phyloP scores from a whole-genome alignment of 2,888 invertebrate genomes.

The Deilephila porcellus region DNA sequence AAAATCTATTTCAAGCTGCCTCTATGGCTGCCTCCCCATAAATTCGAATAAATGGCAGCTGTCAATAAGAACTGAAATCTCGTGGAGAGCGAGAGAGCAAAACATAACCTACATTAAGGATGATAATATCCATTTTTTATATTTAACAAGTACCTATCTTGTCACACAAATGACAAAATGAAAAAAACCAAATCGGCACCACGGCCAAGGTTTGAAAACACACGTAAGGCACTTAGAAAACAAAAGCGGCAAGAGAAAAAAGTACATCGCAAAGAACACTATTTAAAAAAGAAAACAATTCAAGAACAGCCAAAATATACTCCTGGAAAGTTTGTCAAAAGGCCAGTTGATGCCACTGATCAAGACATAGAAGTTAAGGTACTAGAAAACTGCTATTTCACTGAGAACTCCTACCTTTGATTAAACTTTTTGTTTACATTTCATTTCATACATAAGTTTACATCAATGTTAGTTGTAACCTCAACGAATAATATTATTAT shows the following conservation, averaged over 20 bases:
- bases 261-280: constrained; percentile 73
- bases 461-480: no score
- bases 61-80: background rate
- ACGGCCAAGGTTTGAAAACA: constrained; percentile 62
- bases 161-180: constrained; percentile 54
- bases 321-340: constrained; percentile 72
- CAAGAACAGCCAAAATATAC: constrained; percentile 46
- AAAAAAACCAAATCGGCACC: constrained; percentile 59
- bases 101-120: constrained; percentile 4
- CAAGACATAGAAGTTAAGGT: constrained; percentile 53
- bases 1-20: no score
- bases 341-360: constrained; percentile 55
- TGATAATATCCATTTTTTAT: background rate
- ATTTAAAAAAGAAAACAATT: constrained; percentile 65
- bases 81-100: constrained; percentile 14
- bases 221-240: constrained; percentile 90
- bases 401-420: no score
- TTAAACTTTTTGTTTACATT: no score
- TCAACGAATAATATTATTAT: no score
- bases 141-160: background rate
- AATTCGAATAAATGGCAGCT: no score
- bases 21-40: no score
- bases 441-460: no score
- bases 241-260: constrained; percentile 89
- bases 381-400: constrained; percentile 9